Evolutionary conservation across 2,797 vertebrate species (phyloP).

Genomic region (Eulemur coronatus): DNA sequence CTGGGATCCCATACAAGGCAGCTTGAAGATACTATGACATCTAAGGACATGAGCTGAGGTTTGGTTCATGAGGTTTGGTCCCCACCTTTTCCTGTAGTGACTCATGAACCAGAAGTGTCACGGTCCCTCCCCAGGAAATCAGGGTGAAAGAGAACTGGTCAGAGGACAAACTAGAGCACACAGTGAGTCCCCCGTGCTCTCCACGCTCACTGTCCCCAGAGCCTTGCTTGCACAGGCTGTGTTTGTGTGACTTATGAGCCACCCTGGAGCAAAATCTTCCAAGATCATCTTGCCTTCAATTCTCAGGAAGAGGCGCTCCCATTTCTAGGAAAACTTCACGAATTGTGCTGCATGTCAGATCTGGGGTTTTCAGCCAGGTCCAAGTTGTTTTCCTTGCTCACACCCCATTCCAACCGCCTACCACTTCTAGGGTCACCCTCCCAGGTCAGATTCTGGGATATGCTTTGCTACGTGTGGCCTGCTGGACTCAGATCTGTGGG

Average conservation of each 20-base stretch:
- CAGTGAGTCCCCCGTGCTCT: neutral
- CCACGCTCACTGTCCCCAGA: neutral
- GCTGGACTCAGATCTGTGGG: neutral
- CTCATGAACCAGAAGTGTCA: neutral
- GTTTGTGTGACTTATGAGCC: neutral
- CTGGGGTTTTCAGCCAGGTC: neutral
- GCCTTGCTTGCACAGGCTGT: neutral
- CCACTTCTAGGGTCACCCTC: neutral
- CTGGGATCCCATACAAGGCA: neutral
- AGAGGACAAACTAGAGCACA: neutral
- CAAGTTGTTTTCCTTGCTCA: conserved; percentile 42
- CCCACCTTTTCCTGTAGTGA: neutral
- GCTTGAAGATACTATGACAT: neutral
- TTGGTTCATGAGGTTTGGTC: neutral
- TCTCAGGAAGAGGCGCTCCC: conserved; percentile 53
- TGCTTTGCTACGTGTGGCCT: neutral
- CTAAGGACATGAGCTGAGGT: neutral
- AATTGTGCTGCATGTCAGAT: neutral
- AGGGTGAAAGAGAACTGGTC: neutral
- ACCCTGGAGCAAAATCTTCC: neutral
- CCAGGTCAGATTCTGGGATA: neutral
- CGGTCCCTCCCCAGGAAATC: neutral
- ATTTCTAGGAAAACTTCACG: conserved; percentile 35
- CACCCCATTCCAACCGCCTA: neutral
- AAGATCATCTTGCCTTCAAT: neutral